Evolutionary conservation across 2,113 vertebrate genomes (phyloP), one percentile per base, ranked within the genome.

Genomic region (Aythya baeri): DNA sequence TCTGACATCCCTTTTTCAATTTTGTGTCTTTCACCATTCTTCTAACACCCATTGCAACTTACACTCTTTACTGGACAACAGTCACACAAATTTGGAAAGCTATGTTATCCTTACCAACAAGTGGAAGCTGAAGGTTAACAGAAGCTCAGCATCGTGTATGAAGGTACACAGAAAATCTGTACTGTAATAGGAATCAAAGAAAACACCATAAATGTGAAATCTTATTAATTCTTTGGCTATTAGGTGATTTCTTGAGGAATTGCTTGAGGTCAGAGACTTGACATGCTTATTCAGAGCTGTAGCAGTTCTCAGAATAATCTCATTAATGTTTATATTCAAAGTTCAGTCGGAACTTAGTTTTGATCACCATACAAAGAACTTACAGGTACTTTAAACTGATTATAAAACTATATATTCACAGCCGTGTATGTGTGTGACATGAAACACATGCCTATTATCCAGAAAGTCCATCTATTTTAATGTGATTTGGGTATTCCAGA

Each of bases 201-300:
- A 81, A 86, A 6, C 75, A 79, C 58, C 13, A 22, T 75, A 81
- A 80, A 74, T 75, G 31, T 78, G 80, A 90, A 96, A 94, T 93
- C 77, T 43, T 79, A 15, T 93, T 92, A 93, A 62, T 87, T 87
- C 36, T 58, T 95, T 77, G 65, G 10, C 73, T 84, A 86, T 91
- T 94, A 94, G 88, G 38, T 88, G 50, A 92, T 93, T 91, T 92
- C 31, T 49, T 27, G 71, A 95, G 74, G 58, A 93, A 92, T 62
- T 92, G 66, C 71, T 92, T 0, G 14, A 94, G 90, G 90, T 81
- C 77, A 93, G 74, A 85, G 66, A 87, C 44, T 91, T 92, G 54
- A 27, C 32, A 38, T 76, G 58, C 86, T 92, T 93, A 79, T 86
- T 95, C 77, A 94, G 88, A 78, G 27, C 62, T 78, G 70, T 78